Evolutionary conservation across 2,797 vertebrate genomes (phyloP), one percentile per base, ranked within the genome.

Genomic region (Alcedo quadribrachys): DNA sequence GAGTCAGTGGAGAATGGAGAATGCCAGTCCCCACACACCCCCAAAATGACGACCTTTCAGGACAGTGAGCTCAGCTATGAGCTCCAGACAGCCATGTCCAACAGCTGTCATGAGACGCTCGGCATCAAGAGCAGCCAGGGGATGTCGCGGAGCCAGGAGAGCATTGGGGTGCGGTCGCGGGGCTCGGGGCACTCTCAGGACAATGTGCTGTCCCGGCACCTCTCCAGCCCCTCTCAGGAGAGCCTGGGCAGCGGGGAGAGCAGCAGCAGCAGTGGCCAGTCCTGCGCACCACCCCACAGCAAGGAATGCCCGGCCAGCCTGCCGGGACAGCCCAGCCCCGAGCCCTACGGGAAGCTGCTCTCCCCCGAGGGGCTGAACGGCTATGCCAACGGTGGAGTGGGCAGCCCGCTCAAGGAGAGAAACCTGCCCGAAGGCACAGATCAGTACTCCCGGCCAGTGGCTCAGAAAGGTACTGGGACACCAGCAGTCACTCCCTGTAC

Each of bases 1-100:
- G 98, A 98, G 82, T 96, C 97, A 0, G 84, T 98, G 40, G 98
- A 98, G 96, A 98, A 98, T 0, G 97, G 98, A 30, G 98, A 98
- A 3, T 96, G 96, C 22, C 97, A 97, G 2, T 96, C 98, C 27
- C 68, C 97, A 4, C 91, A 98, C 80, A 96, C 97, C 5, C 69
- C 97, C 63, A 98, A 98, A 91, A 97, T 99, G 94, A 98, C 97
- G 3, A 99, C 98, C 69, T 99, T 99, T 89, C 99, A 99, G 97
- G 99, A 99, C 97, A 98, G 98, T 0, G 99, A 99, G 96, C 97
- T 99, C 93, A 99, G 99, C 76, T 84, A 98, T 0, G 99, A 99
- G 97, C 98, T 99, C n/a, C 99, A 99, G 92, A 98, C 97, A 0
- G 99, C 99, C 86, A 99, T 99, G 98, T 98, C 98, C 55, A 96